phyloP scores from a whole-genome alignment of 2,797 vertebrate genomes.

The Myotis daubentonii region DNA sequence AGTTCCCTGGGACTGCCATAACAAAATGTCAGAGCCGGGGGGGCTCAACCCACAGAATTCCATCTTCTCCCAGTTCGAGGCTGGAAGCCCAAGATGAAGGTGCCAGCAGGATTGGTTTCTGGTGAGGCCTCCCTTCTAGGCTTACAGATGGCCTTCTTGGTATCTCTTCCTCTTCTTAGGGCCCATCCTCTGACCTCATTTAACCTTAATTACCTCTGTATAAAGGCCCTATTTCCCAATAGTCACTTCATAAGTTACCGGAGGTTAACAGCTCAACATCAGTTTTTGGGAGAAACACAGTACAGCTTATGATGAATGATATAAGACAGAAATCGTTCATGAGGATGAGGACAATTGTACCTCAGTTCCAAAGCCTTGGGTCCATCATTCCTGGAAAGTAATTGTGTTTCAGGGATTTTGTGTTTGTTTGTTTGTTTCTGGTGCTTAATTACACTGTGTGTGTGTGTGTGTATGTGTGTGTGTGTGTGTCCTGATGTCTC shows the following conservation, averaged over 20 bases:
- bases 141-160: neutral
- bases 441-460: no score
- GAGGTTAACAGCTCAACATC: neutral
- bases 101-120: neutral
- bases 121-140: neutral
- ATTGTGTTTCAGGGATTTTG: neutral
- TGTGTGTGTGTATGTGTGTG: neutral
- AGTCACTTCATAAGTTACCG: neutral
- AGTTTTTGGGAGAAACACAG: no score
- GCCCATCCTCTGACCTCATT: neutral
- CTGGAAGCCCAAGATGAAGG: accelerated
- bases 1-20: accelerated
- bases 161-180: neutral
- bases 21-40: no score
- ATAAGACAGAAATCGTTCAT: neutral
- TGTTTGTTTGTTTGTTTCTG: neutral
- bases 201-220: neutral
- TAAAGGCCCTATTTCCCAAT: neutral
- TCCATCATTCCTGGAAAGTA: neutral
- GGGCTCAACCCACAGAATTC: neutral
- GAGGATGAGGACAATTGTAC: accelerated
- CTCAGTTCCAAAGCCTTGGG: neutral
- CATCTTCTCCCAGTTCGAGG: neutral
- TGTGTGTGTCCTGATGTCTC: neutral
- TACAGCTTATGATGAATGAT: neutral